Conservation (phyloP, 2,888 invertebrate species). For the Argyra leucocephala region DNA sequence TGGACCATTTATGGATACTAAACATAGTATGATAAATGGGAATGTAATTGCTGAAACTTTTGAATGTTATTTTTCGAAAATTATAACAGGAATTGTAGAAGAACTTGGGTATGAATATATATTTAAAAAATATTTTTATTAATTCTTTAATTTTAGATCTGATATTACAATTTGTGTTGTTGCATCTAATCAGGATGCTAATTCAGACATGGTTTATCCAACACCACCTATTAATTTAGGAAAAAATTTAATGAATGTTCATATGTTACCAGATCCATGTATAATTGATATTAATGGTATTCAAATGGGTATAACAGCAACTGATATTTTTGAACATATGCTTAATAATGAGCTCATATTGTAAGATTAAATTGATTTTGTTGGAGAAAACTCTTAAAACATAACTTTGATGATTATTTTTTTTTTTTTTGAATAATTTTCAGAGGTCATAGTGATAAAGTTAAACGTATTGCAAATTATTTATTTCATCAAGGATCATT, state of each 20-base stretch:
- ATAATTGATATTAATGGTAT: conserved; percentile 67
- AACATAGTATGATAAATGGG: conserved; percentile 54
- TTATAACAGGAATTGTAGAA: conserved; percentile 56
- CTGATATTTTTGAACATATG: conserved; percentile 74
- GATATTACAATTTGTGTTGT: conserved; percentile 63
- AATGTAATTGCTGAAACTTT: conserved; percentile 57
- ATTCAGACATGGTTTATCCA: conserved; percentile 72
- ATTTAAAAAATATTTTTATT: neutral
- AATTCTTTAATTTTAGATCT: conserved; percentile 40
- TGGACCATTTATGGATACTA: conserved; percentile 75
- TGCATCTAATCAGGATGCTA: conserved; percentile 66
- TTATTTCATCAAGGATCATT: conserved; percentile 67
- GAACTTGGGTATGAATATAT: conserved; percentile 49
- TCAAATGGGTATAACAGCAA: conserved; percentile 67
- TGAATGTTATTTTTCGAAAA: conserved; percentile 63
- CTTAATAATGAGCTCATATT: conserved; percentile 66
- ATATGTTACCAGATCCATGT: conserved; percentile 72
- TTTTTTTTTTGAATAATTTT: conserved; percentile 14
- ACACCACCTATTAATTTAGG: conserved; percentile 63
- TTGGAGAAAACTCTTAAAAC: neutral
- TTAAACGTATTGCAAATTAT: conserved; percentile 65
- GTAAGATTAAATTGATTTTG: conserved; percentile 46
- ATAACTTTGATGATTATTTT: neutral
- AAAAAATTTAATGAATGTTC: conserved; percentile 52
- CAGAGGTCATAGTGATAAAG: conserved; percentile 54